Base-by-base conservation (phyloP, 2,888 invertebrate species). In the Phaedon cochleariae region DNA sequence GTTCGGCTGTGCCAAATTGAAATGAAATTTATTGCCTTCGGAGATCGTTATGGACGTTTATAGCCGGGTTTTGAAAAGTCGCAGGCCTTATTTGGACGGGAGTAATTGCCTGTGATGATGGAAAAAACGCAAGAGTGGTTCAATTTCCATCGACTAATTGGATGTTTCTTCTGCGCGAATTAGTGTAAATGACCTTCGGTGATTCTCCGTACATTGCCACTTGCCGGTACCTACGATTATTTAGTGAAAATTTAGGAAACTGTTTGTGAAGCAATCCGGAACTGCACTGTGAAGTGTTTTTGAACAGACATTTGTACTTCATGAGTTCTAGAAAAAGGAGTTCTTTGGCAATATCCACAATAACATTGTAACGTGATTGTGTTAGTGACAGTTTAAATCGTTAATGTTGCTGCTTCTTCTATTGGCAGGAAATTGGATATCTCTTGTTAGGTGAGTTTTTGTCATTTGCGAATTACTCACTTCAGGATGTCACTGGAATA, bases 341-440 rank as follows among this genome's bases (percentile, higher is more conserved):
- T 74, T 75, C 71, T 74, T 70, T 75, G 76, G 75, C 74, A 78
- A 78, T 76, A 78, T 78, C 76, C 70, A 74, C 66, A 61, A 45
- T 41, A 69, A 68, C 55, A 71, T 65, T 72, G 22, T 55, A 18
- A 41, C 55, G 65, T 65, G 65, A 52, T 55, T 61, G 61, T 61
- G 61, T 29, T 62, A 55, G 65, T 65, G 61, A 60, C 65, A 65
- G 60, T 61, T 64, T 45, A 41, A 48, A 29, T 29, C 48, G 49
- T 59, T 61, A 6, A 18, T 37, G 3, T 15, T 6, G 22, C 45
- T n/a, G 12, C n/a, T 34, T 7, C 18, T 53, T 51, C 31, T n/a
- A 29, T 26, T 49, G 41, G 31, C 26, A 9, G 18, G 29, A 55
- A 46, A 57, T 61, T 52, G 65, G 65, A 65, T 65, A 65, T 15